phyloP scores from a whole-genome alignment of 2,888 invertebrate genomes.

The Lepidocyrtinus sp. region DNA sequence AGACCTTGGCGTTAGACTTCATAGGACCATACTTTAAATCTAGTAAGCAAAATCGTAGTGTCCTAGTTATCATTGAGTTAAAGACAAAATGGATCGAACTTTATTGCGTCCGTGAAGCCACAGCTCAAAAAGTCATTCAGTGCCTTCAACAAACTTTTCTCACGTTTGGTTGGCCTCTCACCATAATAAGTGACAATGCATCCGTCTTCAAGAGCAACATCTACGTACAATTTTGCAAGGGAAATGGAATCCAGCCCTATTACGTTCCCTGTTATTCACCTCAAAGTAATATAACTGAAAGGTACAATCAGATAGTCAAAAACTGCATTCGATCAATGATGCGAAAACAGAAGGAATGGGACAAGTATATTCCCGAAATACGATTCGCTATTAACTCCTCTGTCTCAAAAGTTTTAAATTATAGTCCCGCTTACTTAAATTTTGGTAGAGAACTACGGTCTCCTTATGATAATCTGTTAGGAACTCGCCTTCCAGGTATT shows the following conservation, averaged over 20 bases:
- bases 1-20: constrained; percentile 30
- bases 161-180: constrained; percentile 19
- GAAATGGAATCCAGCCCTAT: constrained; percentile 29
- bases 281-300: constrained; percentile 41
- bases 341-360: constrained; percentile 38
- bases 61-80: constrained; percentile 42
- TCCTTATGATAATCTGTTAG: constrained; percentile 50
- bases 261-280: constrained; percentile 46
- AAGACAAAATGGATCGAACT: constrained; percentile 41
- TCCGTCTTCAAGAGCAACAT: constrained; percentile 35
- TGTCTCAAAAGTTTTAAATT: constrained; percentile 35
- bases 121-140: constrained; percentile 17
- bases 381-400: constrained; percentile 40
- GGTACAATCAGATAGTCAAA: constrained; percentile 38
- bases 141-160: constrained; percentile 25
- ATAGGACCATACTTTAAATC: constrained; percentile 50
- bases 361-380: constrained; percentile 40
- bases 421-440: constrained; percentile 45
- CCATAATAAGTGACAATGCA: constrained; percentile 45
- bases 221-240: constrained; percentile 31
- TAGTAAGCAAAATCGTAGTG: constrained; percentile 14
- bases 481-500: not conserved
- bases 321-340: constrained; percentile 16
- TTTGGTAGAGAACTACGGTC: constrained; percentile 43
- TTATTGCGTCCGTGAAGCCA: constrained; percentile 31